Evolutionary conservation across 2,113 vertebrate species (phyloP).

Genomic region (Vimba vimba): DNA sequence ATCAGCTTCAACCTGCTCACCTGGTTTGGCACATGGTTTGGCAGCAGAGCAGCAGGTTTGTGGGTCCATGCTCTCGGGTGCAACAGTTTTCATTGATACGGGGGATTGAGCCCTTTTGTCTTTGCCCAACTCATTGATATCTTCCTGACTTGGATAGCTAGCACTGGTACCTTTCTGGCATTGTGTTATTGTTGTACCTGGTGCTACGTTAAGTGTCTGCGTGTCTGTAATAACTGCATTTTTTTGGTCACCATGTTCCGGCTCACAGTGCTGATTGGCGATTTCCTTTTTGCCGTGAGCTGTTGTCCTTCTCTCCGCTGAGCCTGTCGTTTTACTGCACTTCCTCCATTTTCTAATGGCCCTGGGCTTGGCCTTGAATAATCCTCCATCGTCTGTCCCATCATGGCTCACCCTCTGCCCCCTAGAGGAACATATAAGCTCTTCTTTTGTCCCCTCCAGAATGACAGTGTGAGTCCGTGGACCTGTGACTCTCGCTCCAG

Average conservation of each 20-base stretch:
- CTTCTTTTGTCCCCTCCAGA: slow-evolving; percentile 64
- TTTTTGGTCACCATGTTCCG: slow-evolving; percentile 63
- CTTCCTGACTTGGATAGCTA: not conserved
- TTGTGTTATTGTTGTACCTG: slow-evolving; percentile 2
- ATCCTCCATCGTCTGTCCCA: slow-evolving; percentile 39
- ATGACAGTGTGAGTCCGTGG: slow-evolving; percentile 58
- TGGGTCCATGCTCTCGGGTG: not conserved
- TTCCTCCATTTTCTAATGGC: slow-evolving; percentile 76
- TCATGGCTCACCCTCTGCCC: slow-evolving; percentile 53
- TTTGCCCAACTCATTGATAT: slow-evolving; percentile 2
- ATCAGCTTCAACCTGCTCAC: not conserved
- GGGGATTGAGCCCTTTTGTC: slow-evolving; percentile 6
- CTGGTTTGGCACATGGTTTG: slow-evolving; percentile 32
- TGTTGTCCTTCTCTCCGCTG: slow-evolving; percentile 50
- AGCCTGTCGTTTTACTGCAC: slow-evolving; percentile 56
- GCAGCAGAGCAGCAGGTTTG: slow-evolving; percentile 11
- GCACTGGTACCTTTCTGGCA: not conserved
- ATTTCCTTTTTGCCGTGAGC: slow-evolving; percentile 55
- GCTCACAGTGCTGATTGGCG: slow-evolving; percentile 46
- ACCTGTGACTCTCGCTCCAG: slow-evolving; percentile 30
- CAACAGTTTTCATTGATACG: not conserved
- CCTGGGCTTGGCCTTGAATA: slow-evolving; percentile 65
- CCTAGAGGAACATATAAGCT: slow-evolving; percentile 42
- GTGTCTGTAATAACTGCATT: slow-evolving; percentile 15
- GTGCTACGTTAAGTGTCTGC: not conserved